Evolutionary conservation across 2,797 vertebrate genomes (phyloP), one percentile per base, ranked within the genome.

Genomic region (Sebastes melanostomus): DNA sequence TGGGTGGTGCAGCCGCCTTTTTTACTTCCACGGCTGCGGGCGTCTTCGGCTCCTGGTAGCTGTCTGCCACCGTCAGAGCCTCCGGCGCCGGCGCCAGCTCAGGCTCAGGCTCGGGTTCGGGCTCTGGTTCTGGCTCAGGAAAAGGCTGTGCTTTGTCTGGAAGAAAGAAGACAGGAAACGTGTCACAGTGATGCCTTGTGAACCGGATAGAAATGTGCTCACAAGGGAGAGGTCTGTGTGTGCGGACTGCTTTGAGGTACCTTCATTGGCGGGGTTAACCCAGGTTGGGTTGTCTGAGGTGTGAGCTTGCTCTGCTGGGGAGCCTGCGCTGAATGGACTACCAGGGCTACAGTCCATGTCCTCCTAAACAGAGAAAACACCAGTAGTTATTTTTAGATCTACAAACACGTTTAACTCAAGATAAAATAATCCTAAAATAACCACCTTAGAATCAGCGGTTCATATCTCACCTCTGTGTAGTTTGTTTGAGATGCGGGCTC

Each of bases 311-410:
- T 92, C 84, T 55, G 65, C 34, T 22, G 91, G 89, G 6, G 91
- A 93, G 12, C 88, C 87, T 1, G 75, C n/a, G 20, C 90, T 93
- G 56, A 90, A 78, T 2, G 93, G 92, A 86, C 93, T 94, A 16
- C 88, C 89, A 54, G 94, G 93, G 72, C 94, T 95, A 54, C 93
- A 94, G 84, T 94, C 94, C 92, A 94, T 94, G 72, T 95, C 94
- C 94, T 94, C 94, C 94, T 95, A 61, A 56, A 69, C 14, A 77
- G 16, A 63, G 24, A 83, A 68, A 72, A 74, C 7, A 78, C n/a
- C 30, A 36, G 27, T 0, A 30, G 24, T 56, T 46, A 54, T 55
- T 77, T 77, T 36, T 4, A 62, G 20, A 4, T 11, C 56, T n/a
- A 16, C 6, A 5, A 54, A 38, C 16, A 11, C 2, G 5, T 20